Evolutionary conservation across 2,113 vertebrate species (phyloP).

Genomic region (Nothocercus nigrocapillus): DNA sequence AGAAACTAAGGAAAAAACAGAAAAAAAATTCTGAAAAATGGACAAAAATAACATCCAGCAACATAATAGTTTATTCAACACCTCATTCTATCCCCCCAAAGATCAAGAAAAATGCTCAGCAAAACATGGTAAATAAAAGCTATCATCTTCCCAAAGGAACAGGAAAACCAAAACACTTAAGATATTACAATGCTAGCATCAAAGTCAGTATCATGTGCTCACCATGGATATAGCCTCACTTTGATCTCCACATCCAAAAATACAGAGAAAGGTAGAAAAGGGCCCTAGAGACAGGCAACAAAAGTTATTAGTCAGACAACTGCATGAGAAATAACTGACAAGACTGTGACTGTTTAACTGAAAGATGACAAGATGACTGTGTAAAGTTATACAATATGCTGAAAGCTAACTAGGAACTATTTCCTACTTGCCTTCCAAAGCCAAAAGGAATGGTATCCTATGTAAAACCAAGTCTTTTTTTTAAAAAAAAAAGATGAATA

Average conservation of each 20-base stretch:
- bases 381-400: background rate
- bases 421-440: slow-evolving; percentile 7
- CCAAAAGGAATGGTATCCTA: slow-evolving; percentile 1
- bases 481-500: background rate
- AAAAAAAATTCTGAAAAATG: background rate
- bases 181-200: background rate
- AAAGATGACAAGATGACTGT: background rate
- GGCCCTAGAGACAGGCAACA: background rate
- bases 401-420: background rate
- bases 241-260: background rate
- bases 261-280: background rate
- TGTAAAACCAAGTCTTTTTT: background rate
- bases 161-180: background rate
- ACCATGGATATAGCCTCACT: background rate
- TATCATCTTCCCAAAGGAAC: background rate
- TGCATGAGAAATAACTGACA: slow-evolving; percentile 15
- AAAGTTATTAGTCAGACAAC: background rate
- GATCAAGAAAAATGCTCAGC: background rate
- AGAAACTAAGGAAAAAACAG: background rate
- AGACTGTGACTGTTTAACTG: background rate
- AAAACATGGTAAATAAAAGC: background rate
- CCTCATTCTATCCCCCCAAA: background rate
- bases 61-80: background rate
- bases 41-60: background rate
- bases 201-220: background rate